Evolutionary conservation across 2,888 invertebrate genomes (phyloP), one percentile per base, ranked within the genome.

Genomic region (Cabera pusaria): DNA sequence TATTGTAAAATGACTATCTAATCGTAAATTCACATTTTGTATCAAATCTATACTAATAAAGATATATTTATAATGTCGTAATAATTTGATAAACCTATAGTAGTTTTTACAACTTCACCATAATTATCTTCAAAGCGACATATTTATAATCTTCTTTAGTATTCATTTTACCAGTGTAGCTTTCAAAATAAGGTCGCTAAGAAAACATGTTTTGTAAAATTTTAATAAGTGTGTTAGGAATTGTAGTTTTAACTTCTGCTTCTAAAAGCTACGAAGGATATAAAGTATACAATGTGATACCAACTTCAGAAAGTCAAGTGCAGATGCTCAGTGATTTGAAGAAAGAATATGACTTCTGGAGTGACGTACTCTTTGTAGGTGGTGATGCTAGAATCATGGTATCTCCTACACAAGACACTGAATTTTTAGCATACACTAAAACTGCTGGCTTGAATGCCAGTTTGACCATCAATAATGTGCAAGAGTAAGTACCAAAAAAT

Each of bases 271-370:
- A 88, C 54, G 83, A 91, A 37, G 86, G 90, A 38, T 92, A 91
- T 57, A 90, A 90, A 56, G 90, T 92, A 6, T 92, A 89, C 47
- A 78, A 90, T 46, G 70, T 91, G 3, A 66, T 70, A 1, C 90
- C 92, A 1, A 60, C 57, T 9, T 77, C 72, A 2, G 61, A 70
- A 0, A 64, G 62, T 0, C 89, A 92, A 36, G 59, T 91, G 28
- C 67, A 80, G 19, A 69, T 79, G 10, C 59, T 92, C n/a, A 77
- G 71, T 36, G 61, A 81, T 6, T 57, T 91, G 41, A 79, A 76
- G 78, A 81, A 58, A 66, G 63, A 48, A 52, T 40, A 52, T 60
- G 66, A 69, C 73, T 79, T 71, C 61, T 67, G 77, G 82, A 72
- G 57, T 50, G 67, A 57, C 48, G 70, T 59, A n/a, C 43, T 51